Evolutionary conservation across 2,113 vertebrate genomes (phyloP).

Genomic region (Bothrops jararaca): DNA sequence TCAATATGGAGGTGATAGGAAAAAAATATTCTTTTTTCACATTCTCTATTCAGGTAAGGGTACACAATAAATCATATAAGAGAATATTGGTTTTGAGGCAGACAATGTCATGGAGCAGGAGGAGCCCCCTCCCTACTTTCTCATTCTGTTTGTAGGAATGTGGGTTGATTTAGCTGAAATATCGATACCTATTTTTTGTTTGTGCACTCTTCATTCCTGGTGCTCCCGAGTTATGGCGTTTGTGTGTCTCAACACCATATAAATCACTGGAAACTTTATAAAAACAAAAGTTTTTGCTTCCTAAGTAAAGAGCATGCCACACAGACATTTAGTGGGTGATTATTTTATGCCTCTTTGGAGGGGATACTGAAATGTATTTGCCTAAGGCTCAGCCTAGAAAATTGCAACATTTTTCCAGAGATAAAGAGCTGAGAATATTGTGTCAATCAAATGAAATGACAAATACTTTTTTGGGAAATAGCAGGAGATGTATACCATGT

Average conservation of each 20-base stretch:
- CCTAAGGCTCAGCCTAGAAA: slow-evolving; percentile 37
- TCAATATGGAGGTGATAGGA: not conserved
- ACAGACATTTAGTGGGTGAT: slow-evolving; percentile 41
- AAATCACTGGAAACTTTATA: not conserved
- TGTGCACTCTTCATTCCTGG: not conserved
- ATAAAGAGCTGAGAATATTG: not conserved
- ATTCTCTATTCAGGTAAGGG: not conserved
- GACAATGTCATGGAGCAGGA: not conserved
- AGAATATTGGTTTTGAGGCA: not conserved
- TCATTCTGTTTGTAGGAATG: not conserved
- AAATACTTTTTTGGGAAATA: not conserved
- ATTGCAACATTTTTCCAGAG: not conserved
- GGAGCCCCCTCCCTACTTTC: not conserved
- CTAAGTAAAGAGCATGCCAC: slow-evolving; percentile 44
- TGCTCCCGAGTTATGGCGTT: fast-evolving
- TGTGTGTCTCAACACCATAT: slow-evolving; percentile 13
- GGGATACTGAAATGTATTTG: not conserved
- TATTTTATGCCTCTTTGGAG: slow-evolving; percentile 32
- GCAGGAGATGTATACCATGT: not conserved
- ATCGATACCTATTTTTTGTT: not conserved
- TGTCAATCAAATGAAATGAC: slow-evolving; percentile 7
- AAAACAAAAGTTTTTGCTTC: fast-evolving
- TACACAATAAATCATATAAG: not conserved
- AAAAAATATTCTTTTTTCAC: not conserved
- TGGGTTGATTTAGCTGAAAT: not conserved